Base-by-base conservation (phyloP, 2,113 vertebrate genomes). In the Delphinapterus leucas region DNA sequence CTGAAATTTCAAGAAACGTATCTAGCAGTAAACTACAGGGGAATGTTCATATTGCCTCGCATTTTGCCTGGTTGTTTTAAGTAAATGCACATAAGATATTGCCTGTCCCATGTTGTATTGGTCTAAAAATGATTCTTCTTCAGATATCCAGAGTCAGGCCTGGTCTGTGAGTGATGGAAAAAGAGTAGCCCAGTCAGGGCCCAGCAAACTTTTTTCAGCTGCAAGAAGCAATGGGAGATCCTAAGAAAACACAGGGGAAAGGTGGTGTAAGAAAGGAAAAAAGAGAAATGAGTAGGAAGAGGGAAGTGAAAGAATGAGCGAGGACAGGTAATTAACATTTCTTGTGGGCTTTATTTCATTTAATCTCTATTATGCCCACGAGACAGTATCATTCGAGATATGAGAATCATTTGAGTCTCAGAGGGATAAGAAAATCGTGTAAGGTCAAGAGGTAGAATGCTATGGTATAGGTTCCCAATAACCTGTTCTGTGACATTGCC, bases 11-110 rank as follows among this genome's bases (percentile, higher is more conserved):
- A 89, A 31, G 28, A 36, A 33, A 12, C 18, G 1, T 44, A 23
- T 36, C 77, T 12, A 41, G 23, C 7, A 28, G 28, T 11, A 5
- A 4, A 6, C 41, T 15, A 49, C 11, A 25, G 20, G 23, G 6
- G 33, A 17, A 53, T 11, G 25, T 6, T 38, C 1, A 0, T 33
- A 53, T 20, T 47, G 2, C 23, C 36, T 31, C 1, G 31, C 47
- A 28, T 49, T 47, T 65, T 36, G 33, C 33, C 25, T 65, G 60
- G 25, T 58, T 47, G 20, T 94, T 76, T 74, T 8, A 17, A 90
- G 85, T 6, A 61, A 68, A 17, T 53, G 14, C 12, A 36, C 33
- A 65, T 23, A 41, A 17, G 49, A 84, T 12, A 38, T 49, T 49
- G 25, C n/a, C 79, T 17, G 74, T 31, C n/a, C 20, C 1, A 2